Evolutionary conservation across 2,888 invertebrate species (phyloP), one percentile per base, ranked within the genome.

Genomic region (Anaspis maculata): DNA sequence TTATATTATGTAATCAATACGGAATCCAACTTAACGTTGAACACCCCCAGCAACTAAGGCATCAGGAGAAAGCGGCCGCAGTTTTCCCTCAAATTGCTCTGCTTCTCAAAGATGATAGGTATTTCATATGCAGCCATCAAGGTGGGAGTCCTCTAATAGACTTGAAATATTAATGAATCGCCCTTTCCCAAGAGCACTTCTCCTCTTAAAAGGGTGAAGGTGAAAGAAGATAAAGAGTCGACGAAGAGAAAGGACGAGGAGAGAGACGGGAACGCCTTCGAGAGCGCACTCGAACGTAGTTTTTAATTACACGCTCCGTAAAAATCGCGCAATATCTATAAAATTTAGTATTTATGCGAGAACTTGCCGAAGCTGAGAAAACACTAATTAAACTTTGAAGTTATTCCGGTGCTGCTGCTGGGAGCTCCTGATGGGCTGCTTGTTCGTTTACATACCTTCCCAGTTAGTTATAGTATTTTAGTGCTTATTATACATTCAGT

Each of bases 311-410:
- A 27, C 21, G 15, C 27, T 24, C 28, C 35, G 38, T 39, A 45
- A 51, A 49, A 48, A 48, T 39, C 41, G 15, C 36, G 40, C 43
- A 46, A 46, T 42, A 46, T 44, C 45, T 44, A 46, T 44, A 45
- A 36, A 45, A 46, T 46, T 30, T 40, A 27, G 34, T 46, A 52
- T 49, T 52, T 51, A 46, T 42, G 48, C 41, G 40, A 37, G 39
- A 44, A 49, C 32, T 49, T 44, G 39, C 27, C 42, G 34, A 42
- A 33, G 32, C 38, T 37, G 39, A 36, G n/a, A 38, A 37, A 45
- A 46, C 37, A 40, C 46, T 50, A 50, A 52, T 52, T 51, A 51
- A 51, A 51, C 43, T 49, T 46, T 32, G 36, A 27, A 46, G 42
- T 33, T 35, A 39, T 50, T 45, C 48, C 38, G 44, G 36, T 42